Evolutionary conservation across 2,113 vertebrate genomes (phyloP), one percentile per base, ranked within the genome.

Genomic region (Coryphaenoides rupestris): DNA sequence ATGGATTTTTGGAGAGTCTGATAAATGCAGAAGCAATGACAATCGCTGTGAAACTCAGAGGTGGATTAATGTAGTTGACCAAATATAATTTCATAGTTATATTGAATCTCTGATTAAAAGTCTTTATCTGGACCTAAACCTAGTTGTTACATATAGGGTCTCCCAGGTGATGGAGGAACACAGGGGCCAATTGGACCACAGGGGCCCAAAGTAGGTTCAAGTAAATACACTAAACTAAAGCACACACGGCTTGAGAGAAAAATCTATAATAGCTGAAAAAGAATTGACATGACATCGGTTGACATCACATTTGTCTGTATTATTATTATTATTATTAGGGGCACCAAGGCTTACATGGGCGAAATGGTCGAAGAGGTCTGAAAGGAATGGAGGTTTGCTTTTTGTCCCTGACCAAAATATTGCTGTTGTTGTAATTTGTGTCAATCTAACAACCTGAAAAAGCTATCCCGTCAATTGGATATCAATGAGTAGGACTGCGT

Each of bases 131-230:
- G 33, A 19, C 40, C 21, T 40, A 26, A 17, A 7, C 60, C 6
- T 63, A 19, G 49, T 54, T 14, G 60, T 72, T 45, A 26, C 24
- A 1, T 55, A 13, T 55, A 92, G 91, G 90, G 89, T 28, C 24
- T 77, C 4, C 28, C 62, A 56, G 91, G 90, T 57, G 65, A 68
- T 10, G 24, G 1, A 13, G 91, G 91, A 19, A 49, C 77, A 7
- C 58, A 5, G 4, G 91, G 91, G 33, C 54, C 66, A 0, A 19
- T 24, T 1, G 91, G 90, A 16, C 80, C 76, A 60, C 69, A 74
- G 10, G 91, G 90, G 19, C 24, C 59, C 4, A 91, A 90, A 77
- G 91, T 92, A 60, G 28, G 58, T 75, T 53, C 1, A 56, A 55
- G 52, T 61, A 0, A 15, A 71, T 64, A 47, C 2, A 54, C 63